Evolutionary conservation across 2,797 vertebrate species (phyloP), one percentile per base, ranked within the genome.

Genomic region (Etheostoma nigrum): DNA sequence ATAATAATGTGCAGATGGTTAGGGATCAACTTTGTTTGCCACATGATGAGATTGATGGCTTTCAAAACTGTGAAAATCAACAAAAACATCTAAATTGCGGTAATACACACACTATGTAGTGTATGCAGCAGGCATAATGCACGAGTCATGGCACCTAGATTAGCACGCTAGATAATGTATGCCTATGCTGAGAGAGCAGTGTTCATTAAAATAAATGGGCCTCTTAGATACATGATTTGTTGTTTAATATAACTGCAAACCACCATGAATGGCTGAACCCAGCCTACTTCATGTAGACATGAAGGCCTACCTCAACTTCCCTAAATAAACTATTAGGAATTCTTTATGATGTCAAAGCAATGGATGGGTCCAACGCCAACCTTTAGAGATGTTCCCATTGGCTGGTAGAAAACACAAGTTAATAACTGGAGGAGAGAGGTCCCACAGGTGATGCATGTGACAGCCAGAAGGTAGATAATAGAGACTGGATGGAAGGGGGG

Each of bases 201-300:
- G 60, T 58, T 52, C 9, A 67, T 55, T 62, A 12, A 45, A 78
- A 63, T 45, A 11, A 75, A 79, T 27, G 59, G 11, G 14, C 25
- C 23, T 55, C 16, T n/a, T 23, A 57, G 21, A 63, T 51, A 45
- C 18, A 7, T 64, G 5, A 63, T 44, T 42, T 21, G 48, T 30
- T 63, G 23, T 23, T 1, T 16, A 10, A 18, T 30, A 23, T 12
- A 47, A 30, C 11, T n/a, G 30, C 47, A 53, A 36, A 16, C 59
- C 10, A 5, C 12, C n/a, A 42, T 45, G 40, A n/a, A 1, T 27
- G 16, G 33, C 12, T 54, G 54, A 8, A 58, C 40, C 33, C 33
- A 45, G 15, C 33, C 33, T 33, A 58, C 45, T 52, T 4, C 18
- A 66, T 36, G 33, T 10, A 9, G 10, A 36, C 0, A 36, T 36